phyloP scores from a whole-genome alignment of 1,140 invertebrate species.

The Atopsyche davidsoni region DNA sequence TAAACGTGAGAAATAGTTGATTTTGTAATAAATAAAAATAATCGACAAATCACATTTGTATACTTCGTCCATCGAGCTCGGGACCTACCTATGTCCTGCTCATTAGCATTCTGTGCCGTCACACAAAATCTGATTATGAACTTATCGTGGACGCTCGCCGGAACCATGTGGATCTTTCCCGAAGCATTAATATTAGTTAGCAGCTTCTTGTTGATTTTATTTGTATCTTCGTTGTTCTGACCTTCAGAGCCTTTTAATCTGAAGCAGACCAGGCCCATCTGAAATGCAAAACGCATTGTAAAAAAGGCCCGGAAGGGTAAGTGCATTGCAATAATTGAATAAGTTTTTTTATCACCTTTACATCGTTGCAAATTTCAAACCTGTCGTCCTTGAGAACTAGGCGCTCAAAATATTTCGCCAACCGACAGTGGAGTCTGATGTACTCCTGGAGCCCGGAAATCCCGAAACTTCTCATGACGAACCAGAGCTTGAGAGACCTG shows the following conservation, averaged over 20 bases:
- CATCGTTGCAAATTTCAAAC: constrained; percentile 94
- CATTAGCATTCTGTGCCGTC: constrained; percentile 82
- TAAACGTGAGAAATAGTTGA: constrained; percentile 37
- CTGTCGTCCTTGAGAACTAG: constrained; percentile 77
- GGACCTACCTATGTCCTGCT: constrained; percentile 80
- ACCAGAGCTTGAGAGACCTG: constrained; percentile 94
- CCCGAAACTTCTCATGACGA: constrained; percentile 90
- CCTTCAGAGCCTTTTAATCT: constrained; percentile 76
- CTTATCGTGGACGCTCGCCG: constrained; percentile 82
- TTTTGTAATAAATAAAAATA: background rate
- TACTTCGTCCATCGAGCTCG: too few species aligned
- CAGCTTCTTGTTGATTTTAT: constrained; percentile 86
- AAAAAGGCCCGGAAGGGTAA: background rate
- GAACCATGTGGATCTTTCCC: constrained; percentile 96
- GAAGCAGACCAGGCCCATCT: constrained; percentile 81
- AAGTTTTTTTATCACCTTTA: constrained; percentile 66
- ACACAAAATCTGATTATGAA: constrained; percentile 95
- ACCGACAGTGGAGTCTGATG: constrained; percentile 83
- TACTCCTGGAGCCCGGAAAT: constrained; percentile 90
- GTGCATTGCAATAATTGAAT: background rate
- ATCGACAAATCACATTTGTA: background rate
- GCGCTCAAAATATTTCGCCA: constrained; percentile 91
- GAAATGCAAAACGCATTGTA: constrained; percentile 28
- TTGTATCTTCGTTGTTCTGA: constrained; percentile 37
- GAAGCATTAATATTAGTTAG: constrained; percentile 92